Percentiles rank a stretch among this genome's conserved stretches.
Conservation (phyloP, 2,797 vertebrate species). For the Argyrosomus regius region DNA sequence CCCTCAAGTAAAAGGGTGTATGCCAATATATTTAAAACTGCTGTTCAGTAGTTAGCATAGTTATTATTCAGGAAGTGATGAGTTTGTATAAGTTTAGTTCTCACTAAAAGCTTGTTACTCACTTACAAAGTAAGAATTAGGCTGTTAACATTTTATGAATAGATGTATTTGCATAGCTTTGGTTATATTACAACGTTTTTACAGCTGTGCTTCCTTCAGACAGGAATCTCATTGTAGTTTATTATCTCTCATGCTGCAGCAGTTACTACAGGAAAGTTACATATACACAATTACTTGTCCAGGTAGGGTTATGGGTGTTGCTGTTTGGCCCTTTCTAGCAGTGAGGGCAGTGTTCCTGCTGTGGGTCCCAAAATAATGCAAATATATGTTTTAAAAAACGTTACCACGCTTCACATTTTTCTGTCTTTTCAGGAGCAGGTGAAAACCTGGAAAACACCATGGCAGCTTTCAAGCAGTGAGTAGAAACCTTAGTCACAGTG, state of each 20-base stretch:
- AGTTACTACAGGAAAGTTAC: not conserved
- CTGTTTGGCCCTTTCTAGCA: not conserved
- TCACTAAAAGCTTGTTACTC: not conserved
- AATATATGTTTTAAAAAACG: not conserved
- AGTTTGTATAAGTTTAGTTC: not conserved
- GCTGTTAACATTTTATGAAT: not conserved
- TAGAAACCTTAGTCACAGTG: slow-evolving; percentile 58
- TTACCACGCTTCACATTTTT: not conserved
- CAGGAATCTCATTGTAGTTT: not conserved
- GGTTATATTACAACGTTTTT: not conserved
- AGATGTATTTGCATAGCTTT: slow-evolving; percentile 3
- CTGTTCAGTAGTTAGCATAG: not conserved
- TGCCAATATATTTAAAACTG: not conserved
- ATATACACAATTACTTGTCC: not conserved
- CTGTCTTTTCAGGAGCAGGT: slow-evolving; percentile 89
- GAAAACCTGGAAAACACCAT: slow-evolving; percentile 99
- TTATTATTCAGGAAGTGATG: not conserved
- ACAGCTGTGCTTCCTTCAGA: not conserved
- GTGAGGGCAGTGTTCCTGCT: not conserved
- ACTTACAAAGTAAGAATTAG: not conserved
- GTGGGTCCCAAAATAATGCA: not conserved
- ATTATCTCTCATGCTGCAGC: not conserved
- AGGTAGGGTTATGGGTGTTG: not conserved
- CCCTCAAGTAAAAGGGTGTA: not conserved
- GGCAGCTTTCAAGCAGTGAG: slow-evolving; percentile 97